Conservation (phyloP, 2,888 invertebrate genomes). For the Lepidocyrtinus sp. region DNA sequence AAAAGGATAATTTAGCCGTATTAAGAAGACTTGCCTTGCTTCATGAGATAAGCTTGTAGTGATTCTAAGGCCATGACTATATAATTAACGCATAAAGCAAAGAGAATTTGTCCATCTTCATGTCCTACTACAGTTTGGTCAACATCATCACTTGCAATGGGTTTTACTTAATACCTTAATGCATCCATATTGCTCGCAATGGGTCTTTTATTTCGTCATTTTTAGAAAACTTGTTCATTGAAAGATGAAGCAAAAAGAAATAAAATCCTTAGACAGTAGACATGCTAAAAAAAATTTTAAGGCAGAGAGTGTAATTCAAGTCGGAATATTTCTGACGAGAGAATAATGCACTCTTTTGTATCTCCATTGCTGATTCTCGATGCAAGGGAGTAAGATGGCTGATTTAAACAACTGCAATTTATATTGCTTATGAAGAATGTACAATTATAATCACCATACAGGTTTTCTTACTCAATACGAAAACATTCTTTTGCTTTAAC, state of each 20-base stretch:
- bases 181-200: neutral
- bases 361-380: too few relatives aligned
- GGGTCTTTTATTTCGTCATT: neutral
- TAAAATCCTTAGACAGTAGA: neutral
- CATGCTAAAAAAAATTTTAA: neutral
- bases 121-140: neutral
- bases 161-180: neutral
- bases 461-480: neutral
- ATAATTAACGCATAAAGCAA: conserved; percentile 29
- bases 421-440: too few relatives aligned
- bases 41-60: conserved; percentile 39
- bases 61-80: conserved; percentile 43
- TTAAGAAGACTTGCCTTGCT: conserved; percentile 29
- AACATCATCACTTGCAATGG: neutral
- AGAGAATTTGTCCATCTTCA: neutral
- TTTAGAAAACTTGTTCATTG: neutral
- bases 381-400: too few relatives aligned
- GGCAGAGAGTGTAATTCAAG: neutral
- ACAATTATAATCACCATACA: neutral
- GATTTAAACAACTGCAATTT: too few relatives aligned
- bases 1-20: conserved; percentile 39
- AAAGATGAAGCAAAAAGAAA: neutral
- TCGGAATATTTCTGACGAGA: neutral
- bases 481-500: conserved; percentile 4
- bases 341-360: neutral